Evolutionary conservation across 2,113 vertebrate genomes (phyloP).

Genomic region (Lates calcarifer): DNA sequence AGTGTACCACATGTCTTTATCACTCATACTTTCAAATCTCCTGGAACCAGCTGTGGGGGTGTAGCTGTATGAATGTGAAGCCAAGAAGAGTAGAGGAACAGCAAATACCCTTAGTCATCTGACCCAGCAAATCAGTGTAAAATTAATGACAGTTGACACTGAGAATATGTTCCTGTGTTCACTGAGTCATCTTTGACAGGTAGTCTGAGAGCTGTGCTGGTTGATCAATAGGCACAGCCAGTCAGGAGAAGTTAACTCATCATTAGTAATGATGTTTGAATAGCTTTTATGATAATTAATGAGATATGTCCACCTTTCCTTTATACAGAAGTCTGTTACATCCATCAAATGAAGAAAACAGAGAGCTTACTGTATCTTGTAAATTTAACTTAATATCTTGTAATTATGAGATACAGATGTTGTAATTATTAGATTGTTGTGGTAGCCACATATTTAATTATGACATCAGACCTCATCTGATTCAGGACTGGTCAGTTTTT

Average conservation of each 20-base stretch:
- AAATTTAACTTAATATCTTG: not conserved
- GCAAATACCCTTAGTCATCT: not conserved
- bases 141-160: not conserved
- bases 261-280: not conserved
- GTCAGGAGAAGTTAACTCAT: not conserved
- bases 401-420: not conserved
- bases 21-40: not conserved
- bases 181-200: not conserved
- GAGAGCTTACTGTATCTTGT: not conserved
- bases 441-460: too few relatives aligned
- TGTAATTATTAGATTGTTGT: too few relatives aligned
- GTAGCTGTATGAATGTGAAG: not conserved
- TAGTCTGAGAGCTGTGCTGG: not conserved
- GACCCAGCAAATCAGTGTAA: not conserved
- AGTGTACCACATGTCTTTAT: not conserved
- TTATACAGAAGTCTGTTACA: not conserved
- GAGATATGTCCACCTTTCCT: not conserved
- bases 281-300: constrained; percentile 7
- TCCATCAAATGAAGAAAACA: not conserved
- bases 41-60: not conserved
- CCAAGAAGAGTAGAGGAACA: not conserved
- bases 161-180: not conserved
- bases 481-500: too few relatives aligned
- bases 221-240: not conserved
- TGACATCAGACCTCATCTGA: too few relatives aligned